These are phyloP conservation scores for Sepiola atlantica DNA, from an alignment of 2,888 invertebrate species.

Conservation along the genomic window DNA sequence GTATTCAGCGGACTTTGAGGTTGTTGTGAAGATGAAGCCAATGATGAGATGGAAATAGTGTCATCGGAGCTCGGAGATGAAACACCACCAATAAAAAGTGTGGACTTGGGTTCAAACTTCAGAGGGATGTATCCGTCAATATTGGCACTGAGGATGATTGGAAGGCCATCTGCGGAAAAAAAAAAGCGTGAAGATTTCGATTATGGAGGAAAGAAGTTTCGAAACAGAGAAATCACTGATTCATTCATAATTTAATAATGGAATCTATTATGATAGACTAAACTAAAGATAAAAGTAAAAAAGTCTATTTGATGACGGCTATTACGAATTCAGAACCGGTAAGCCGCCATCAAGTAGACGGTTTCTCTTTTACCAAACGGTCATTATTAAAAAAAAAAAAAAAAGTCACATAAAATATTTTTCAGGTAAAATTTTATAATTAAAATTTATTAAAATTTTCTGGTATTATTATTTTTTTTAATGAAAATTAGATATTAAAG, in stretches of 20 bases:
- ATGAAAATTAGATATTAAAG: no score
- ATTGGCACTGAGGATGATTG: conserved; percentile 67
- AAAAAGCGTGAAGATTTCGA: not conserved
- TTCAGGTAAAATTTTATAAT: no score
- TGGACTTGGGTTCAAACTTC: conserved; percentile 63
- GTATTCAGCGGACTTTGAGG: conserved; percentile 10
- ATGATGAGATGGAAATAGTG: conserved; percentile 24
- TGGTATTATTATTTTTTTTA: no score
- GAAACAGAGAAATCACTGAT: not conserved
- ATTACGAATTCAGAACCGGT: no score
- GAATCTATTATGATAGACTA: no score
- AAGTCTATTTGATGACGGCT: no score
- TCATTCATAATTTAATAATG: not conserved
- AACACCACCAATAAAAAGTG: conserved; percentile 61
- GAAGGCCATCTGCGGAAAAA: conserved; percentile 63
- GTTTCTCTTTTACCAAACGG: no score
- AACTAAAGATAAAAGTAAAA: no score
- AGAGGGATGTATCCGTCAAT: conserved; percentile 72
- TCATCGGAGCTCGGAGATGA: conserved; percentile 43
- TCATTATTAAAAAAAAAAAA: no score
- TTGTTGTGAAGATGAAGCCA: conserved; percentile 22
- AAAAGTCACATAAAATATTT: no score
- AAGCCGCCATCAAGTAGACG: no score
- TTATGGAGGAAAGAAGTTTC: not conserved
- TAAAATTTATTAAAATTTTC: no score